Evolutionary conservation across 2,113 vertebrate genomes (phyloP).

Genomic region (Podarcis raffonei): DNA sequence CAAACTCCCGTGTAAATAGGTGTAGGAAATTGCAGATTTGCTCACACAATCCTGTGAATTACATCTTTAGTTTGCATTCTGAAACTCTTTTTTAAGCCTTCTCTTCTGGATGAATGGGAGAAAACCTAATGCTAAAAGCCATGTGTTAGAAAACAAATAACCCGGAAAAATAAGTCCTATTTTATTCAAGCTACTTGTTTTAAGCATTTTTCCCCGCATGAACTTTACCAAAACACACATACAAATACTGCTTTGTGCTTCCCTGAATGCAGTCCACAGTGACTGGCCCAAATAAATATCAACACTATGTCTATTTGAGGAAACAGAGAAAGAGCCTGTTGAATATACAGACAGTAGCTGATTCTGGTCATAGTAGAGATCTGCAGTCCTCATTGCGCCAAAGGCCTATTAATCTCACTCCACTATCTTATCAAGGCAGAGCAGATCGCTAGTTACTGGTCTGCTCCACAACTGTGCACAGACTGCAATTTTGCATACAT

Average conservation of each 20-base stretch:
- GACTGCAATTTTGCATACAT: neutral
- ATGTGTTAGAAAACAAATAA: slow-evolving; percentile 36
- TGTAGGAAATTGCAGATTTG: neutral
- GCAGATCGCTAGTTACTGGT: neutral
- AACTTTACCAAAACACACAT: slow-evolving; percentile 51
- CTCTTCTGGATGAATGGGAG: neutral
- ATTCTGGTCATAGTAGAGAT: neutral
- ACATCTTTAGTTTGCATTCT: neutral
- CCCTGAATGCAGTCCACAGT: slow-evolving; percentile 39
- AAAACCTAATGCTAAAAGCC: slow-evolving; percentile 59
- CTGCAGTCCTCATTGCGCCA: neutral
- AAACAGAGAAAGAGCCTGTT: slow-evolving; percentile 34
- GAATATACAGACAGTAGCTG: neutral
- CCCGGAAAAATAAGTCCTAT: slow-evolving; percentile 3
- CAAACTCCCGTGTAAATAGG: neutral
- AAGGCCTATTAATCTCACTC: neutral
- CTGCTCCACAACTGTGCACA: neutral
- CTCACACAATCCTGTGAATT: neutral
- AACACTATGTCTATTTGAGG: slow-evolving; percentile 43
- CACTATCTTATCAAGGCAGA: neutral
- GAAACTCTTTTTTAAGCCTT: neutral
- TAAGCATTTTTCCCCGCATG: slow-evolving; percentile 55
- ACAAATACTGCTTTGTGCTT: slow-evolving; percentile 58
- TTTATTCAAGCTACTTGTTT: slow-evolving; percentile 54
- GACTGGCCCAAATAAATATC: slow-evolving; percentile 31